Percentiles rank a stretch among this genome's conserved stretches.
Evolutionary conservation across 2,888 invertebrate genomes (phyloP).

Genomic region (Hyposoter dolosus): DNA sequence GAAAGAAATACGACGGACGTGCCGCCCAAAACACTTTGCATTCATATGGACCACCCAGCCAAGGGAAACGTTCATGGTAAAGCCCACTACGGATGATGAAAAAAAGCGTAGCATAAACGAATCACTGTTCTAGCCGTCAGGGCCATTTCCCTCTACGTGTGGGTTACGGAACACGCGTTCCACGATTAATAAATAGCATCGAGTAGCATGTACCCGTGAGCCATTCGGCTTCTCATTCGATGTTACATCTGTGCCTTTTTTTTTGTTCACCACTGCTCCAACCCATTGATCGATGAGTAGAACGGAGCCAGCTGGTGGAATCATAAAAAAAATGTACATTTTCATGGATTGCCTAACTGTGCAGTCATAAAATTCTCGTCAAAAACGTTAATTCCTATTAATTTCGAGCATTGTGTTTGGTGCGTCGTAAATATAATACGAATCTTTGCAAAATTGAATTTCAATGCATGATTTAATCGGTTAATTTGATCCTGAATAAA

Average conservation of each 20-base stretch:
- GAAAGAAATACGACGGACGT: constrained; percentile 52
- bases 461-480: neutral
- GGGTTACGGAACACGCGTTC: constrained; percentile 54
- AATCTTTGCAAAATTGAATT: neutral
- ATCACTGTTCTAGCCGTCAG: constrained; percentile 25
- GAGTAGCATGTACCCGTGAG: constrained; percentile 11
- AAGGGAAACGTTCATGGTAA: constrained; percentile 30
- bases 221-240: constrained; percentile 22
- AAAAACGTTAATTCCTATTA: neutral
- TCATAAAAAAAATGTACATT: neutral
- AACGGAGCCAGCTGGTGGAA: constrained; percentile 21
- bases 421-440: neutral
- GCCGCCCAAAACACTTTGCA: constrained; percentile 57
- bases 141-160: constrained; percentile 26
- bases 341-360: neutral
- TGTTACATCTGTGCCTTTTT: constrained; percentile 5
- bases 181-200: constrained; percentile 29
- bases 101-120: constrained; percentile 11
- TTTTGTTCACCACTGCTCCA: neutral
- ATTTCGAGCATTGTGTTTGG: neutral
- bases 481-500: neutral
- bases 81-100: constrained; percentile 5
- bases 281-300: constrained; percentile 20
- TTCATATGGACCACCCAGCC: constrained; percentile 37
- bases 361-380: neutral